These are phyloP conservation scores for Phania funesta DNA, from an alignment of 2,888 invertebrate genomes.

Conservation along the genomic window DNA sequence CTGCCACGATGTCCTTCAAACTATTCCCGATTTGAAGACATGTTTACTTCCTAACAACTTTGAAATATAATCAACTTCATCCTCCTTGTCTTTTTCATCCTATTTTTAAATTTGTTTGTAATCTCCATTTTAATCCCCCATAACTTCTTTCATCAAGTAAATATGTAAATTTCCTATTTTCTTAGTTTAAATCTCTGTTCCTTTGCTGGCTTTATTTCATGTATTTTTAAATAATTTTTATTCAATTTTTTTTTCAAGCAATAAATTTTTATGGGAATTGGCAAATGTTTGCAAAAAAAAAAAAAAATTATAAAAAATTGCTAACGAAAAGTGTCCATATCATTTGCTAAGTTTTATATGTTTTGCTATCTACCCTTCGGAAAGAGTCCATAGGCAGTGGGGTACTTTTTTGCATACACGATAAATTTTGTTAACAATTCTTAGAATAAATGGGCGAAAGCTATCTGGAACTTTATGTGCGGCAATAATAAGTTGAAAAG, in stretches of 20 bases:
- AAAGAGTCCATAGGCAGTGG: background rate
- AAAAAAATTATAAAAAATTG: background rate
- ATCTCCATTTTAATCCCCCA: slow-evolving; percentile 28
- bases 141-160: slow-evolving; percentile 26
- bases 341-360: slow-evolving; percentile 8
- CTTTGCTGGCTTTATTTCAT: slow-evolving; percentile 28
- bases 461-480: slow-evolving; percentile 35
- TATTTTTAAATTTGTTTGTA: background rate
- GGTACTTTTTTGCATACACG: slow-evolving; percentile 46
- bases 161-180: slow-evolving; percentile 25
- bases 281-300: slow-evolving; percentile 64
- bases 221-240: slow-evolving; percentile 52
- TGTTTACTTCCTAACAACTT: background rate
- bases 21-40: no score
- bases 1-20: no score
- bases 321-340: slow-evolving; percentile 25
- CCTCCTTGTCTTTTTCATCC: background rate
- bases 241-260: slow-evolving; percentile 51
- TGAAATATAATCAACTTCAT: no score
- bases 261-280: slow-evolving; percentile 67
- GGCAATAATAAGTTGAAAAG: slow-evolving; percentile 26
- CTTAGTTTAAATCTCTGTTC: slow-evolving; percentile 8
- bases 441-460: slow-evolving; percentile 26
- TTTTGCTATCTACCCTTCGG: background rate
- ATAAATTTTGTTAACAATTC: slow-evolving; percentile 59